phyloP scores from a whole-genome alignment of 1,140 invertebrate genomes.

The Drosophila ercepeae region DNA sequence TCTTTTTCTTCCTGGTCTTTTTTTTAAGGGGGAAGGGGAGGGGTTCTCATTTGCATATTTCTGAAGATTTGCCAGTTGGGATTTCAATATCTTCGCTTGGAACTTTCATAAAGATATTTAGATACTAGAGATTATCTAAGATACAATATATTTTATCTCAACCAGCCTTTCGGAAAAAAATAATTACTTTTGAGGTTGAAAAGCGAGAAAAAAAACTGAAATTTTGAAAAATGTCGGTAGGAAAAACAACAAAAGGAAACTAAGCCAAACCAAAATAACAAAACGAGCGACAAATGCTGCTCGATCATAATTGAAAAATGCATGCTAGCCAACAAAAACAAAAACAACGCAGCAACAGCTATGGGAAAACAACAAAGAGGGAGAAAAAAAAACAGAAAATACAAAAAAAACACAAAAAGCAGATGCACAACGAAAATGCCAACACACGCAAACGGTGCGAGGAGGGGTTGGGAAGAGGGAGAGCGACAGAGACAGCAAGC shows the following conservation, averaged over 20 bases:
- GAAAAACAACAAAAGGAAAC: constrained; percentile 44
- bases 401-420: constrained; percentile 61
- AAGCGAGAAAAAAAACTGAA: background rate
- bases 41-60: constrained; percentile 47
- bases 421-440: constrained; percentile 75
- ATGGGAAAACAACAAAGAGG: constrained; percentile 51
- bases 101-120: background rate
- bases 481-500: constrained; percentile 1
- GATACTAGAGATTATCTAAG: background rate
- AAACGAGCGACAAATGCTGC: constrained; percentile 76
- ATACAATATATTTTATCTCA: too few relatives aligned
- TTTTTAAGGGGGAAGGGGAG: too few relatives aligned
- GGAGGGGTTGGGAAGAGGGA: background rate
- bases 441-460: constrained; percentile 52
- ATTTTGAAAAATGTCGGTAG: constrained; percentile 19
- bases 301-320: constrained; percentile 81
- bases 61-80: constrained; percentile 47
- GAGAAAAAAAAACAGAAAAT: constrained; percentile 46
- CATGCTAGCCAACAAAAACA: constrained; percentile 50
- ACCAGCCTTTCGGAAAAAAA: too few relatives aligned
- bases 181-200: too few relatives aligned
- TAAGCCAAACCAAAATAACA: constrained; percentile 78
- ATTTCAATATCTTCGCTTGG: constrained; percentile 32
- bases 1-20: constrained; percentile 10
- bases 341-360: constrained; percentile 30